Conservation (phyloP, 2,113 vertebrate genomes). For the Melanerpes aurifrons region DNA sequence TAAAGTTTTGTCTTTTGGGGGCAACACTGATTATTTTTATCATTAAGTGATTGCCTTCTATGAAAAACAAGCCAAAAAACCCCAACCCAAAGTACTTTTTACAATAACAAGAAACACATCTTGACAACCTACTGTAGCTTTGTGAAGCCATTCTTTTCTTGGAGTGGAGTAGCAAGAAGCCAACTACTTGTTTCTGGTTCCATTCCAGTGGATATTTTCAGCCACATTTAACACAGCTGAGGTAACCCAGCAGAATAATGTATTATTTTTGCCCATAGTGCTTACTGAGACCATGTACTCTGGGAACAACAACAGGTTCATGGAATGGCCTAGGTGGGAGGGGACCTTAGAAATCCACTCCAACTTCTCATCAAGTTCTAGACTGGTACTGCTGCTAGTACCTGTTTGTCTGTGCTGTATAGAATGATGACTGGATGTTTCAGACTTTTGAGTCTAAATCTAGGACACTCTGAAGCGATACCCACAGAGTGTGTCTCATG, state of each 20-base stretch:
- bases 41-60: not conserved
- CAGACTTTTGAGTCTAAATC: not conserved
- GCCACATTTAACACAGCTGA: not conserved
- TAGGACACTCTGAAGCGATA: not conserved
- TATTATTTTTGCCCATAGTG: not conserved
- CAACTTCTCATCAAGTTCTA: not conserved
- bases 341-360: not conserved
- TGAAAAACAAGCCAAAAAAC: not conserved
- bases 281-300: not conserved
- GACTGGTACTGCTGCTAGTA: not conserved
- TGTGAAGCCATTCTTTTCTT: not conserved
- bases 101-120: not conserved
- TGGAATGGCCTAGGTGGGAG: too few relatives aligned
- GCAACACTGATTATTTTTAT: not conserved
- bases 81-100: not conserved
- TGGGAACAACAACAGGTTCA: not conserved
- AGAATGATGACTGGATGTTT: not conserved
- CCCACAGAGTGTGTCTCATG: not conserved
- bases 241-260: not conserved
- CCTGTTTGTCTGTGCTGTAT: not conserved
- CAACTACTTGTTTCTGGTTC: not conserved
- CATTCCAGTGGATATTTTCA: not conserved
- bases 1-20: not conserved
- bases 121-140: not conserved
- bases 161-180: not conserved